phyloP scores from a whole-genome alignment of 2,888 invertebrate genomes.

The Serripes groenlandicus region DNA sequence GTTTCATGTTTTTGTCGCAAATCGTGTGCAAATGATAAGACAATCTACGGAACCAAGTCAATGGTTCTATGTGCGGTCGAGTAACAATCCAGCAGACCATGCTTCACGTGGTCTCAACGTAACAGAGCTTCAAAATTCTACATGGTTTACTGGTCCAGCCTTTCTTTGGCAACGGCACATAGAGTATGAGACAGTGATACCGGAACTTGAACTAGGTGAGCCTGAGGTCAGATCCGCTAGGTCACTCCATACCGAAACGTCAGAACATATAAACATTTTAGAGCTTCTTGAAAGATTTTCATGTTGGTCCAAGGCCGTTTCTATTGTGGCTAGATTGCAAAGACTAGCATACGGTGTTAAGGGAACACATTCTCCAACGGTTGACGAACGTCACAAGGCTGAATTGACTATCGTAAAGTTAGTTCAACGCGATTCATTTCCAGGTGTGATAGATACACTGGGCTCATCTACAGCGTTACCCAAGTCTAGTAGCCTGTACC shows the following conservation, averaged over 20 bases:
- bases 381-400: conserved; percentile 4
- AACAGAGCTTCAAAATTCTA: conserved; percentile 3
- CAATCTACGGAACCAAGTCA: conserved; percentile 54
- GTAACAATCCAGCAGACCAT: conserved; percentile 69
- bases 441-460: background rate
- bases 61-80: conserved; percentile 65
- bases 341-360: background rate
- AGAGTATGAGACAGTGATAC: background rate
- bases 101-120: conserved; percentile 59
- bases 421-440: conserved; percentile 15
- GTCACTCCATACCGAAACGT: too few relatives aligned
- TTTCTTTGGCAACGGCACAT: conserved; percentile 52
- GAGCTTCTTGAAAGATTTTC: conserved; percentile 45
- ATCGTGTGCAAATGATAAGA: conserved; percentile 67
- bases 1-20: conserved; percentile 72
- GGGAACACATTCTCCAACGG: too few relatives aligned
- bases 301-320: conserved; percentile 17
- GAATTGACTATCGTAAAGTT: conserved; percentile 17
- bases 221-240: too few relatives aligned
- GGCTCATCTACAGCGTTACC: background rate
- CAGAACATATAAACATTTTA: background rate
- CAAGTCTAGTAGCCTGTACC: conserved; percentile 15
- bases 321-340: conserved; percentile 28
- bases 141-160: conserved; percentile 57
- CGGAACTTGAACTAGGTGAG: too few relatives aligned